These are phyloP conservation scores for Cerceris rybyensis DNA, from an alignment of 2,888 invertebrate genomes.

Conservation along the genomic window DNA sequence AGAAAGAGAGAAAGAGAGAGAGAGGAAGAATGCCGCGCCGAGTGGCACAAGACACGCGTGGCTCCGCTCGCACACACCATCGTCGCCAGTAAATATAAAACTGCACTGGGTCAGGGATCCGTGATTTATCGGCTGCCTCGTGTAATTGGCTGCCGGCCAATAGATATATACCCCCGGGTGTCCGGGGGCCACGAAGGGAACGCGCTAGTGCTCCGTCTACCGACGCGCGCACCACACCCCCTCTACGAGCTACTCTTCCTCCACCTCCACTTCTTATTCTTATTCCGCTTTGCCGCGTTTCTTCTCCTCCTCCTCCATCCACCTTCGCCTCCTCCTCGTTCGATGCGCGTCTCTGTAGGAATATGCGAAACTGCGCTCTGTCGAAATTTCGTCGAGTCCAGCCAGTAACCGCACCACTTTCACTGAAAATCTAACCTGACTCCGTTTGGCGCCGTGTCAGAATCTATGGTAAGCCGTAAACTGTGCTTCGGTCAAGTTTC, in stretches of 20 bases:
- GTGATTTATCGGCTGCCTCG: slow-evolving; percentile 79
- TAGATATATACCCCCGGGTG: slow-evolving; percentile 70
- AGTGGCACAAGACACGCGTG: slow-evolving; percentile 35
- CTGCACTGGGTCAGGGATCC: slow-evolving; percentile 81
- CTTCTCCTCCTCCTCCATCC: slow-evolving; percentile 5
- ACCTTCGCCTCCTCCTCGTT: slow-evolving; percentile 6
- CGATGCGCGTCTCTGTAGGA: neutral
- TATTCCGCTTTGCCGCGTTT: slow-evolving; percentile 1
- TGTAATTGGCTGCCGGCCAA: slow-evolving; percentile 78
- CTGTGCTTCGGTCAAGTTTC: slow-evolving; percentile 49
- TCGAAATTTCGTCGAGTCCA: slow-evolving; percentile 39
- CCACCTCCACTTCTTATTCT: neutral
- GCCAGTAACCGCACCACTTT: slow-evolving; percentile 51
- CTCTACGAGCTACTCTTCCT: neutral
- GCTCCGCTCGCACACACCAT: slow-evolving; percentile 43
- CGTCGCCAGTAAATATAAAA: slow-evolving; percentile 77
- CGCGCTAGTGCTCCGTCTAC: slow-evolving; percentile 25
- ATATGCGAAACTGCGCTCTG: neutral
- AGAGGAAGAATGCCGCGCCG: slow-evolving; percentile 32
- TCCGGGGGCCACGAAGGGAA: slow-evolving; percentile 48
- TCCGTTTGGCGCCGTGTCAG: slow-evolving; percentile 57
- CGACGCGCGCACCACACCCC: neutral
- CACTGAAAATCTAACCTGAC: slow-evolving; percentile 56
- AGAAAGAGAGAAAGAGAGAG: slow-evolving; percentile 29
- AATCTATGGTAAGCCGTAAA: slow-evolving; percentile 40